phyloP scores from a whole-genome alignment of 2,888 invertebrate genomes.

The Orthosia gracilis region DNA sequence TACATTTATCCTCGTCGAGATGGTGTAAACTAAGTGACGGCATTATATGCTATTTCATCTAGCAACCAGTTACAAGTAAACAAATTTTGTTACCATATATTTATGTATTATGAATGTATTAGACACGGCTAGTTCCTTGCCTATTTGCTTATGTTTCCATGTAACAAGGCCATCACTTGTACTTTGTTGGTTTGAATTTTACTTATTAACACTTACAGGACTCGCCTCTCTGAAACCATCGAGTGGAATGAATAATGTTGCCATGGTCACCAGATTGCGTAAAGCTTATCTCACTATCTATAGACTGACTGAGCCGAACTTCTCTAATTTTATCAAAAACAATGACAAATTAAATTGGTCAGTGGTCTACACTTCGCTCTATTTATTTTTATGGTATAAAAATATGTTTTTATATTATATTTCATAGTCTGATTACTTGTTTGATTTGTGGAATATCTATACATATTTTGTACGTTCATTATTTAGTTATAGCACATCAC shows the following conservation, averaged over 20 bases:
- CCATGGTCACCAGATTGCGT: constrained; percentile 79
- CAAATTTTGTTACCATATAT: constrained; percentile 73
- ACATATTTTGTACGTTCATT: constrained; percentile 89
- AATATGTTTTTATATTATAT: constrained; percentile 82
- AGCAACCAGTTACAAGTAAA: constrained; percentile 79
- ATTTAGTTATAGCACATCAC: constrained; percentile 85
- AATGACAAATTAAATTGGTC: constrained; percentile 81
- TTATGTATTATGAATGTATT: constrained; percentile 76
- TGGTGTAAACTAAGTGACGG: constrained; percentile 81
- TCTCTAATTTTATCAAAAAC: constrained; percentile 67
- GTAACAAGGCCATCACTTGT: constrained; percentile 88
- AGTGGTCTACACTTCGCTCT: constrained; percentile 81
- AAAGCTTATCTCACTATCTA: constrained; percentile 83
- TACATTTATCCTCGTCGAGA: constrained; percentile 80
- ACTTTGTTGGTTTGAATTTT: constrained; percentile 82
- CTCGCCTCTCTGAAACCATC: constrained; percentile 73
- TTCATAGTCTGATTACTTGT: constrained; percentile 75
- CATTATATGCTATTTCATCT: constrained; percentile 84
- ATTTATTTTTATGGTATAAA: constrained; percentile 87
- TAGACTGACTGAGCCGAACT: constrained; percentile 71
- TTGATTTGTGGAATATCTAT: constrained; percentile 83
- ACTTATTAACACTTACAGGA: constrained; percentile 70
- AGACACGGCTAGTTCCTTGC: constrained; percentile 75
- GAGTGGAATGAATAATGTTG: constrained; percentile 84
- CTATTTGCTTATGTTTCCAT: constrained; percentile 80